These are phyloP conservation scores for Polypedilum pembai DNA, from an alignment of 1,140 invertebrate species.

Conservation along the genomic window DNA sequence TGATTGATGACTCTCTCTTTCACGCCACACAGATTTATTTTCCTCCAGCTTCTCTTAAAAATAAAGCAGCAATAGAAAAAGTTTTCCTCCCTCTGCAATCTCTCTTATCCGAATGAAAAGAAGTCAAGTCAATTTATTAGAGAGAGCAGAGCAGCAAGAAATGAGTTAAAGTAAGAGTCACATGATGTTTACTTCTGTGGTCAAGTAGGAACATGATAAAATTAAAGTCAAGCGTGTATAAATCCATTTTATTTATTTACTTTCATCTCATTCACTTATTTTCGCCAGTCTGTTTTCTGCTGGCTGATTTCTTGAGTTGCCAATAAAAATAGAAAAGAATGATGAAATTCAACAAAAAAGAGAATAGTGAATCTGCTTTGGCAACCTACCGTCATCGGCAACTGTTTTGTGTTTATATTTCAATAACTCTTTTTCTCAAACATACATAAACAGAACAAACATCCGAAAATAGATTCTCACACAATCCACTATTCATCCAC, in stretches of 20 bases:
- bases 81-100: background rate
- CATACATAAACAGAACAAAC: background rate
- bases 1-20: slow-evolving; percentile 29
- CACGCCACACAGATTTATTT: background rate
- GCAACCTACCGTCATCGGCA: background rate
- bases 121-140: slow-evolving; percentile 11
- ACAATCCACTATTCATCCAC: background rate
- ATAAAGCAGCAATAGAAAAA: background rate
- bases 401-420: slow-evolving; percentile 25
- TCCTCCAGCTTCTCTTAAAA: background rate
- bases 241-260: background rate
- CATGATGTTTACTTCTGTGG: background rate
- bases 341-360: background rate
- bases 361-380: background rate
- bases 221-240: background rate
- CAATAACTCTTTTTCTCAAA: slow-evolving; percentile 15
- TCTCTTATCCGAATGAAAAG: background rate
- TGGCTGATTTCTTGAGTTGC: background rate
- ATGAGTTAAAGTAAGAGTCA: background rate
- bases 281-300: background rate
- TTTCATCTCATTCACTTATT: too few relatives aligned
- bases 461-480: background rate
- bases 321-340: slow-evolving; percentile 12
- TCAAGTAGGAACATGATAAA: background rate
- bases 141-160: background rate